Base-by-base conservation (phyloP, 2,797 vertebrate species). In the Chelon labrosus region DNA sequence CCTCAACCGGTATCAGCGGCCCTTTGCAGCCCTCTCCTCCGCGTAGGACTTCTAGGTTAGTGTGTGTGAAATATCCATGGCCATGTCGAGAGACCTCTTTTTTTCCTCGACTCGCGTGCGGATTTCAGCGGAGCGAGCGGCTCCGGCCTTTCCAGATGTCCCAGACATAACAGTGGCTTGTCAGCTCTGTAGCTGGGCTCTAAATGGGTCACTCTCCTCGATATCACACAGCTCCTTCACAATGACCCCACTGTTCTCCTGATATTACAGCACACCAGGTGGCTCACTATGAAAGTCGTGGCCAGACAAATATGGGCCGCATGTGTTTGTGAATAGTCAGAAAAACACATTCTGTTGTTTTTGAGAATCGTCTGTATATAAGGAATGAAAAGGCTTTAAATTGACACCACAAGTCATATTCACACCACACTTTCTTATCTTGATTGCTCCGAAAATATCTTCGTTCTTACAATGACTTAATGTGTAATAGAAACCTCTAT, bases 211-310 rank as follows among this genome's bases (percentile, higher is more conserved):
- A 91, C 87, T 88, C 91, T 90, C 85, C 87, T 90, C 81, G 75
- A 91, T 92, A 93, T 93, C 92, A 91, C 90, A 89, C 91, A 75
- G 90, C 87, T 81, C 82, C 75, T 84, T 91, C 86, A 94, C 93
- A 94, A 93, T 93, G 90, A 93, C 90, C 91, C 83, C 90, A 88
- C 85, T 95, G 93, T 94, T 94, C 87, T 78, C 76, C 88, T 85
- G 87, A 90, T 93, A 93, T 94, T 93, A 93, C 88, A 85, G 84
- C 89, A 77, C 92, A 86, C 91, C 93, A 94, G 93, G 92, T 94
- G 93, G 91, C 88, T 92, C 83, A 39, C 86, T 84, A 75, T 65
- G 85, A 86, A 92, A 92, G 84, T 90, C 80, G 51, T n/a, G 39
- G 85, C 68, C 82, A 83, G 82, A 87, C 88, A 89, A 93, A 89